Conservation (phyloP, 2,797 vertebrate genomes). For the Hyperoplus immaculatus region DNA sequence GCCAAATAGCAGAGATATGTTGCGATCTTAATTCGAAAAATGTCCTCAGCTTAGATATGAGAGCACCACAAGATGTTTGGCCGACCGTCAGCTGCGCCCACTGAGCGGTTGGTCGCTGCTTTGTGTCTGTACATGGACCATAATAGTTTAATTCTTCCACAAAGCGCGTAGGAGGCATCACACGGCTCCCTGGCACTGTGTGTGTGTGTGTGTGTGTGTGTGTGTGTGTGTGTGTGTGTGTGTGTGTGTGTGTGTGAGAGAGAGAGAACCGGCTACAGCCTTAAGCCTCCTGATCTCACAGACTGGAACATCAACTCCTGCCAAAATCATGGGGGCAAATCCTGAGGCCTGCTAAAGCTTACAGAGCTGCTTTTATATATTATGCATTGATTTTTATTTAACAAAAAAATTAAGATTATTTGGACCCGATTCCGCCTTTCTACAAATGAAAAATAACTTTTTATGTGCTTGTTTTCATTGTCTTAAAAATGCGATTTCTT, state of each 20-base stretch:
- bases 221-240: conserved; percentile 38
- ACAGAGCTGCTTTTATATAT: conserved; percentile 40
- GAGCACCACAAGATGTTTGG: conserved; percentile 71
- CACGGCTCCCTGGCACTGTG: conserved; percentile 46
- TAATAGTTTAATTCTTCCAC: conserved; percentile 74
- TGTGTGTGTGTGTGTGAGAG: conserved; percentile 41
- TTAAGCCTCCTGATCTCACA: conserved; percentile 70
- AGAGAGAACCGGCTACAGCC: conserved; percentile 57
- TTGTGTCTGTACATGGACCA: conserved; percentile 60
- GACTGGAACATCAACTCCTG: conserved; percentile 56
- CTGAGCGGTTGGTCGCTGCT: conserved; percentile 49
- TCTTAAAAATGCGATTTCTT: too few relatives aligned
- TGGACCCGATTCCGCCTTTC: background rate
- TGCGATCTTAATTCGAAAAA: conserved; percentile 37
- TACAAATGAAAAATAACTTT: too few relatives aligned
- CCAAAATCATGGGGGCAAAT: conserved; percentile 57
- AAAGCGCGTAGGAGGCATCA: conserved; percentile 58
- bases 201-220: conserved; percentile 40
- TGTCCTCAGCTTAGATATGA: conserved; percentile 45
- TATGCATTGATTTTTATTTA: conserved; percentile 25
- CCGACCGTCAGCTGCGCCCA: conserved; percentile 36
- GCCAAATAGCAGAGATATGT: background rate
- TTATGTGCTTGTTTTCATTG: too few relatives aligned
- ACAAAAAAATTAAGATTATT: conserved; percentile 15
- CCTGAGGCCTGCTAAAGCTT: conserved; percentile 49